phyloP scores from a whole-genome alignment of 2,797 vertebrate genomes.

The Lacerta agilis region DNA sequence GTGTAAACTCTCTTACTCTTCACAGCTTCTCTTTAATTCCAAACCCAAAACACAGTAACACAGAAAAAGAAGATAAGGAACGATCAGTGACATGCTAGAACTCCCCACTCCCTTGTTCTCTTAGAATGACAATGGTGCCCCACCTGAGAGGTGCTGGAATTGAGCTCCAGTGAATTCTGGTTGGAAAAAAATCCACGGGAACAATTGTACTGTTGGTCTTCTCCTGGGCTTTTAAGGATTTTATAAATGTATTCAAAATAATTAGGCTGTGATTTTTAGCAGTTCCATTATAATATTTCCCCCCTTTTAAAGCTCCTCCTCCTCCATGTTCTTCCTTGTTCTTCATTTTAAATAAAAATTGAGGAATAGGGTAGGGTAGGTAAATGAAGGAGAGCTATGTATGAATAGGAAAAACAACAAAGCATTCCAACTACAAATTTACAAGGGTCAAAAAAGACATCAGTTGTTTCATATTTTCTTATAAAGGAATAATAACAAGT shows the following conservation, averaged over 20 bases:
- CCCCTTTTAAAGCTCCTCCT: not conserved
- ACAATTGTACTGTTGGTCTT: too few species aligned
- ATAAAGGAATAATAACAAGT: too few species aligned
- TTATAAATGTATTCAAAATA: not conserved
- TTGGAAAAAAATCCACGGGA: too few species aligned
- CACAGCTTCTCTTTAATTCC: not conserved
- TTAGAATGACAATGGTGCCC: too few species aligned
- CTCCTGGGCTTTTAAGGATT: not conserved
- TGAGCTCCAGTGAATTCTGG: too few species aligned
- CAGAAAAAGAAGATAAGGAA: not conserved
- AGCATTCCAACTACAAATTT: too few species aligned
- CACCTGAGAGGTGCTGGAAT: too few species aligned
- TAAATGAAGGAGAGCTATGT: not conserved
- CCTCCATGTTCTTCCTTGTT: too few species aligned
- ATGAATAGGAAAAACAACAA: not conserved
- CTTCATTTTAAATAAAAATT: not conserved
- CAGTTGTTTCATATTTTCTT: too few species aligned
- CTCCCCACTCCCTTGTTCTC: too few species aligned
- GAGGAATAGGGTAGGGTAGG: not conserved
- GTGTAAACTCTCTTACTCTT: not conserved
- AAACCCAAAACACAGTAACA: not conserved
- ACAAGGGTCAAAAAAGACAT: not conserved
- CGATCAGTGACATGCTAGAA: too few species aligned
- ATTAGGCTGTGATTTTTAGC: not conserved
- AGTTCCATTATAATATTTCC: too few species aligned